phyloP scores from a whole-genome alignment of 2,113 vertebrate genomes.

The Chamaea fasciata region DNA sequence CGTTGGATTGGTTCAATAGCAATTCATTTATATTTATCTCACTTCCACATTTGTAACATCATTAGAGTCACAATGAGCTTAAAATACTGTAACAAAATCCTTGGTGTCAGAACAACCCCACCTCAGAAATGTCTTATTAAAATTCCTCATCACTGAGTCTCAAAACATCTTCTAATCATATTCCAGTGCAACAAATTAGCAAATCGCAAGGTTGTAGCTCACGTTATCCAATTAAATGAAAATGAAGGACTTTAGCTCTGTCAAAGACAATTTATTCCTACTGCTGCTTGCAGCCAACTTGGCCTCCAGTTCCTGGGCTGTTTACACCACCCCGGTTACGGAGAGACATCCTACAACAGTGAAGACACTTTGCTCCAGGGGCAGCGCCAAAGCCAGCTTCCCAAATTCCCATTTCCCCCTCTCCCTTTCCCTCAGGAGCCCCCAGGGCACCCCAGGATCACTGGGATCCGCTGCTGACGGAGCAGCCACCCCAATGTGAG shows the following conservation, averaged over 20 bases:
- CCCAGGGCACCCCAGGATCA: fast-evolving
- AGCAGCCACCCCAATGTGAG: fast-evolving
- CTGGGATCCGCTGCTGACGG: neutral
- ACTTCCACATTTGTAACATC: slow-evolving; percentile 57
- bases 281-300: neutral
- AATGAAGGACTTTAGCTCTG: slow-evolving; percentile 36
- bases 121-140: slow-evolving; percentile 55
- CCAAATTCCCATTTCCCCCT: neutral
- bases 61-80: slow-evolving; percentile 52
- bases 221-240: slow-evolving; percentile 59
- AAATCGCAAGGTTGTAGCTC: slow-evolving; percentile 51
- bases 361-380: neutral
- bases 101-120: slow-evolving; percentile 28
- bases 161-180: slow-evolving; percentile 65
- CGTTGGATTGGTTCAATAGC: neutral
- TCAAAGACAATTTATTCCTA: slow-evolving; percentile 44
- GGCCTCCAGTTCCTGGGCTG: neutral
- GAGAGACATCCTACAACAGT: neutral
- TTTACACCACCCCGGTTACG: neutral
- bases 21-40: slow-evolving; percentile 55
- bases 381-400: neutral
- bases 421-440: neutral
- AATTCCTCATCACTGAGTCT: slow-evolving; percentile 51
- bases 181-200: slow-evolving; percentile 58
- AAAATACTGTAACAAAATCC: slow-evolving; percentile 55